Evolutionary conservation across 2,797 vertebrate genomes (phyloP), one percentile per base, ranked within the genome.

Genomic region (Discoglossus pictus): DNA sequence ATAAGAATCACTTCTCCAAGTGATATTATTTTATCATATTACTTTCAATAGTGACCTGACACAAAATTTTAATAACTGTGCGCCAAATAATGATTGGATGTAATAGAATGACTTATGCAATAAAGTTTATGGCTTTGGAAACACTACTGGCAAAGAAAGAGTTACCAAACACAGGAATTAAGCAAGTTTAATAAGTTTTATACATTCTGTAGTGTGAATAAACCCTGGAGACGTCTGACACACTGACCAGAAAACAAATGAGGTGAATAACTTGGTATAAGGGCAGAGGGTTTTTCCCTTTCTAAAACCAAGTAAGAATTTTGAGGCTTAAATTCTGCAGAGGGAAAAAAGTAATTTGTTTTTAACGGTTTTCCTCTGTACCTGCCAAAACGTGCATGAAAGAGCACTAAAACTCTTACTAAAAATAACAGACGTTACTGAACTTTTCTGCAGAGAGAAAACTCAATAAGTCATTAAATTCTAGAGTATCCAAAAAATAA

Each of bases 391-490:
- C 51, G 61, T 13, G 17, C 43, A 56, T 34, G 11, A 42, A 40
- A 71, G 35, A 63, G 18, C 42, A 35, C 55, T 60, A 52, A 60
- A 53, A 24, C 6, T 12, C 46, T 50, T 58, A 44, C 68, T 58
- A 64, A 63, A 62, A 62, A 39, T 46, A 62, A 70, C 68, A 71
- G 60, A 51, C 43, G 56, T 71, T 68, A 68, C 65, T 36, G 17
- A 60, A 60, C 43, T 46, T 42, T 50, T 58, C 43, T 50, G 35
- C 59, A 59, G 31, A 38, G 27, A 71, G 34, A 58, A 48, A 25
- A 54, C 46, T 25, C 10, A 36, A 51, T n/a, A 44, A 36, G 11
- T 43, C 53, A 44, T 58, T 44, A 64, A 47, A 59, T 44, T 64
- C 36, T 38, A 50, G 25, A 43, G 39, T 51, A 39, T 51, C 44